Evolutionary conservation across 35 echinoderm and acorn worm species (phyloP).

Genomic region (Ptychodera flava): DNA sequence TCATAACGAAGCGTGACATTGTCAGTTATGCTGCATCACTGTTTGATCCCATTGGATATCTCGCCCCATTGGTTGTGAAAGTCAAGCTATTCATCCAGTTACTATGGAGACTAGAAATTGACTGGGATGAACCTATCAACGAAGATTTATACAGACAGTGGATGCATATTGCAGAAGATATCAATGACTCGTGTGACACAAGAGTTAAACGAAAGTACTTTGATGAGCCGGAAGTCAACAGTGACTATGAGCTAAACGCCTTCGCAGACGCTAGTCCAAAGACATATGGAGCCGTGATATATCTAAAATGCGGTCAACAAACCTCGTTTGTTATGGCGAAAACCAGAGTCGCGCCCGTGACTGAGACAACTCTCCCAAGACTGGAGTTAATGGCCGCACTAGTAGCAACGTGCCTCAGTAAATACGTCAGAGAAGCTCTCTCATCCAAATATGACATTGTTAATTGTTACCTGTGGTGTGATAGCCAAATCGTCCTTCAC

Average conservation of each 20-base stretch:
- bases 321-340: constrained; percentile 2
- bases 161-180: no score
- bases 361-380: not conserved
- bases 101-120: not conserved
- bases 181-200: no score
- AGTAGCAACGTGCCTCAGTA: no score
- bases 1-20: not conserved
- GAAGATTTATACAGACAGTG: no score
- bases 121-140: no score
- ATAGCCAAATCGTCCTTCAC: constrained; percentile 4
- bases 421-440: no score
- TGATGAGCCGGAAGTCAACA: no score
- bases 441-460: not conserved
- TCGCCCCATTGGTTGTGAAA: not conserved
- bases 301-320: not conserved
- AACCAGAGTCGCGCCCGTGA: not conserved
- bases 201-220: no score
- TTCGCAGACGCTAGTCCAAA: constrained; percentile 1
- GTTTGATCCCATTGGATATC: not conserved
- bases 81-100: not conserved
- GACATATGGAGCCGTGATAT: not conserved
- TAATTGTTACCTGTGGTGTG: not conserved
- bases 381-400: no score
- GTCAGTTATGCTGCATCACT: not conserved
- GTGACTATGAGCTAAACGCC: not conserved